Conservation (phyloP, 2,888 invertebrate genomes). For the Ophion obscuratus region DNA sequence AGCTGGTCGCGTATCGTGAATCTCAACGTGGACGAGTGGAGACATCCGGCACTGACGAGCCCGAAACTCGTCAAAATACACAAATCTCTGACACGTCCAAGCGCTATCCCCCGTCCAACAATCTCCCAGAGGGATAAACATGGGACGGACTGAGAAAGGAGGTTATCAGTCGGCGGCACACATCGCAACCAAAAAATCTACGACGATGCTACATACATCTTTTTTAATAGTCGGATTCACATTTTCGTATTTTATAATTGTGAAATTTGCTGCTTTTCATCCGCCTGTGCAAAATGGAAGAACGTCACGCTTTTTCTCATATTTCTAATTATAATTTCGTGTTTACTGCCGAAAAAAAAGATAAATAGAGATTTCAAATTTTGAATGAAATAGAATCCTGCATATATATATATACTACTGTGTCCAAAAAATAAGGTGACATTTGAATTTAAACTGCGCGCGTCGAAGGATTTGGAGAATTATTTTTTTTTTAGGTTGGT, state of each 20-base stretch:
- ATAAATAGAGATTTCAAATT: too few relatives aligned
- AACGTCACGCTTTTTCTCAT: neutral
- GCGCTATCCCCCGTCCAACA: slow-evolving; percentile 48
- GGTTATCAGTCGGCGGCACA: slow-evolving; percentile 43
- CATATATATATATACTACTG: too few relatives aligned
- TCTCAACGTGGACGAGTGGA: slow-evolving; percentile 71
- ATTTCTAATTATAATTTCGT: neutral
- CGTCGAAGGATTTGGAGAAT: too few relatives aligned
- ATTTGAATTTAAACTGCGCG: too few relatives aligned
- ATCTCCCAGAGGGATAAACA: slow-evolving; percentile 38
- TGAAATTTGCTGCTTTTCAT: neutral
- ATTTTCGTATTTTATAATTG: neutral
- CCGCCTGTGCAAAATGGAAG: neutral
- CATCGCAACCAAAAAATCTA: slow-evolving; percentile 11
- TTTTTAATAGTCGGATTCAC: neutral
- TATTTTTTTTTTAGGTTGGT: too few relatives aligned
- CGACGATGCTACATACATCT: neutral
- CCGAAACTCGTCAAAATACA: slow-evolving; percentile 82
- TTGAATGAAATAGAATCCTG: too few relatives aligned
- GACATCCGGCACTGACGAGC: slow-evolving; percentile 80
- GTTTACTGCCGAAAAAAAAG: too few relatives aligned
- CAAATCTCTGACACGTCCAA: slow-evolving; percentile 75
- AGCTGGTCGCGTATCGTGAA: slow-evolving; percentile 78
- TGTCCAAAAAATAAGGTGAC: too few relatives aligned
- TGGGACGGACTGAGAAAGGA: slow-evolving; percentile 22